These are phyloP conservation scores for Sarcophaga carnaria DNA, from an alignment of 2,888 invertebrate species.

Conservation along the genomic window DNA sequence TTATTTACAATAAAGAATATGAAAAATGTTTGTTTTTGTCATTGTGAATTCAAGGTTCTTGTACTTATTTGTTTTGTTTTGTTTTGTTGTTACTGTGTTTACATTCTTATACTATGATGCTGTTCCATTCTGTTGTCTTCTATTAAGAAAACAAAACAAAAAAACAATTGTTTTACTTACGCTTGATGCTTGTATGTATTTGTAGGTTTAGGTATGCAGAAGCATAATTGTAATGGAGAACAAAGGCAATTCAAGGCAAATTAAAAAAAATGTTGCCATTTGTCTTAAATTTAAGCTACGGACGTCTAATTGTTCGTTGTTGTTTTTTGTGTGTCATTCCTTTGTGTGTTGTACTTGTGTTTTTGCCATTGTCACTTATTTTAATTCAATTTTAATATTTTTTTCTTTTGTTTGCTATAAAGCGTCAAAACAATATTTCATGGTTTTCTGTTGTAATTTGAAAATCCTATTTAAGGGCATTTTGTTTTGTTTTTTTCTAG, in stretches of 20 bases:
- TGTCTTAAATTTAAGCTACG: background rate
- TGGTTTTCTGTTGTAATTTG: conserved; percentile 10
- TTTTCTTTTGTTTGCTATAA: background rate
- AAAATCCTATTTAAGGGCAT: conserved; percentile 16
- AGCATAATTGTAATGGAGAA: background rate
- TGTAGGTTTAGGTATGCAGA: background rate
- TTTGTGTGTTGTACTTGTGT: too few species aligned
- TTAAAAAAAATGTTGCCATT: background rate
- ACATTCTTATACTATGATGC: background rate
- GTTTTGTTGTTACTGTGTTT: background rate
- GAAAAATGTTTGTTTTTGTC: conserved; percentile 50
- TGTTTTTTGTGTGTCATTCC: background rate
- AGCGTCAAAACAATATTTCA: conserved; percentile 43
- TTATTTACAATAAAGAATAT: conserved; percentile 14
- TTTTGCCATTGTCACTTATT: background rate
- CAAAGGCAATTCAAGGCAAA: background rate
- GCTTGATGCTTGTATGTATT: background rate
- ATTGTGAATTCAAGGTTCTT: conserved; percentile 58
- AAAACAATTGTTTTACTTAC: too few species aligned
- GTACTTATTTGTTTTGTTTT: conserved; percentile 1
- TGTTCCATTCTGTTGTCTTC: conserved; percentile 3
- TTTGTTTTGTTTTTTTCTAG: conserved; percentile 14
- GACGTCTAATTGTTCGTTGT: background rate
- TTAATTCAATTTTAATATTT: background rate
- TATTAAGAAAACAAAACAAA: too few species aligned